Conservation (phyloP, 1,140 invertebrate species). For the Galendromus occidentalis region DNA sequence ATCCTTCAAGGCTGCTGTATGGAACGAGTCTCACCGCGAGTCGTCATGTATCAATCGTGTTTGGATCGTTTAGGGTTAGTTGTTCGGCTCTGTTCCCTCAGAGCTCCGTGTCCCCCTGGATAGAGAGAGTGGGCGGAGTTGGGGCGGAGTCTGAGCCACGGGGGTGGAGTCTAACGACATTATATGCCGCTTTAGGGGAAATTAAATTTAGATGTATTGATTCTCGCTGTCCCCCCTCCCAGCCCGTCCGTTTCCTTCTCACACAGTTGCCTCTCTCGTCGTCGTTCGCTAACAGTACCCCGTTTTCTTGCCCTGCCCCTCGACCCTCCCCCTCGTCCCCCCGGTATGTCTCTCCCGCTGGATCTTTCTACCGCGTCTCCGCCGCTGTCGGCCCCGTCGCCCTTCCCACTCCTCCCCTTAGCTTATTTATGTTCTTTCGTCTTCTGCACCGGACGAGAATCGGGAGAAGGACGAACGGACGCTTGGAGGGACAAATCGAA, state of each 20-base stretch:
- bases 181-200: slow-evolving; percentile 9
- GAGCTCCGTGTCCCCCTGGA: neutral
- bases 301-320: too few relatives aligned
- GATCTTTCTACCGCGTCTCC: too few relatives aligned
- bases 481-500: too few relatives aligned
- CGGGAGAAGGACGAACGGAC: too few relatives aligned
- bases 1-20: neutral
- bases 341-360: too few relatives aligned
- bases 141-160: neutral
- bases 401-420: too few relatives aligned
- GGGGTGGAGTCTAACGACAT: neutral
- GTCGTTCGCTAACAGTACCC: too few relatives aligned
- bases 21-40: neutral
- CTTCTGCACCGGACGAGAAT: too few relatives aligned
- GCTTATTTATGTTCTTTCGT: too few relatives aligned
- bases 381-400: too few relatives aligned
- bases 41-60: neutral
- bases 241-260: neutral
- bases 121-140: neutral
- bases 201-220: slow-evolving; percentile 12
- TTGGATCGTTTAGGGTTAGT: neutral
- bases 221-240: neutral
- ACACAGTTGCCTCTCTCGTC: neutral
- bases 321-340: too few relatives aligned
- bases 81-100: neutral